Evolutionary conservation across 2,888 invertebrate genomes (phyloP), one percentile per base, ranked within the genome.

Genomic region (Argyresthia albistria): DNA sequence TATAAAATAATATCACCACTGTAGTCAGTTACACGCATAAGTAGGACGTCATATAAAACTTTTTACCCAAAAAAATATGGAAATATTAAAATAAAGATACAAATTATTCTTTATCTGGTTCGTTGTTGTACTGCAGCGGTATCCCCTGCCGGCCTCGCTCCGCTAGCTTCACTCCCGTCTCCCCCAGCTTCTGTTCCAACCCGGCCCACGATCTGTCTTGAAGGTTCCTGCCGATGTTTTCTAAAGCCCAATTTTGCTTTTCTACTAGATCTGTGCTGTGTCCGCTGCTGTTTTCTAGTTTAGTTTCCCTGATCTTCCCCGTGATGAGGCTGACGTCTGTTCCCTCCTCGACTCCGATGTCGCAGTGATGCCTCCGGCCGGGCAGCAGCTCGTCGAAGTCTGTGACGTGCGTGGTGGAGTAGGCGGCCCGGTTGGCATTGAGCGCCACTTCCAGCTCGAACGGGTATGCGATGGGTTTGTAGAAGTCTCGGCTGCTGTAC

Each of bases 391-490:
- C 89, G 63, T 92, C 90, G 65, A 94, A 97, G 69, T 97, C 93
- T 46, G 92, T 91, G 36, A 92, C 86, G 71, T 93, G 93, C 4
- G 88, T 84, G 48, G 79, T 91, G 71, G 87, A 92, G 55, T 76
- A 83, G 1, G 89, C 87, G 42, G 89, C 89, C 56, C 86, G 68
- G 54, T 79, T 80, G 1, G 76, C 72, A 73, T 95, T 95, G 14
- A 95, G 76, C 4, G 95, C 94, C 53, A 93, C 88, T 83, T 99
- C 98, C 16, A 98, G 89, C 80, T 99, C 99, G 75, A 93, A 97
- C 0, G 97, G 95, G 16, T 97, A 96, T 0, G 97, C 92, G 50
- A 99, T 91, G 0, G 98, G 97, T 69, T 93, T 94, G 66, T 94
- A 95, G 74, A 95, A 97, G 53, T 98, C 97, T 62, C 93, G 90